Conservation (phyloP, 2,113 vertebrate species). For the Dipodomys ordii region DNA sequence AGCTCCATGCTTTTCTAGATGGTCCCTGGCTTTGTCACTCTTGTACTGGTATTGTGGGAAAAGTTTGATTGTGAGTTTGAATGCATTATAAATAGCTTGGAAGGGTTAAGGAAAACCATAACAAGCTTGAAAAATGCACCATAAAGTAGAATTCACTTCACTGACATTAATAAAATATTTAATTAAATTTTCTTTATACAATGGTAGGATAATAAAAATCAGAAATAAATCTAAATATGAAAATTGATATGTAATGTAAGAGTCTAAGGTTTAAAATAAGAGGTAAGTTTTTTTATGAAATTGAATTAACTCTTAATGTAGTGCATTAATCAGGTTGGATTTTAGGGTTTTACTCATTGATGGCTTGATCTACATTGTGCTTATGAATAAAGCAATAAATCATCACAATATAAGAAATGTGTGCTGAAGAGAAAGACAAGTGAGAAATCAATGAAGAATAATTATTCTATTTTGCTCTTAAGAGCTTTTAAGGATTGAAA, state of each 20-base stretch:
- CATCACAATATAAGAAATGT: neutral
- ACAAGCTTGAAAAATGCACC: neutral
- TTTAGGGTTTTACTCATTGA: neutral
- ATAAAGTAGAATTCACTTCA: neutral
- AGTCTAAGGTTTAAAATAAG: neutral
- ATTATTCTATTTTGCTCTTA: neutral
- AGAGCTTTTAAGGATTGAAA: conserved; percentile 29
- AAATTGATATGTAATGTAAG: too few relatives aligned
- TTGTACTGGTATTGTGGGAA: neutral
- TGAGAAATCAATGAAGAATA: neutral
- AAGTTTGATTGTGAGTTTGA: neutral
- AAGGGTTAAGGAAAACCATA: neutral
- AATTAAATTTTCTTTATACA: neutral
- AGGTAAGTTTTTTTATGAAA: neutral
- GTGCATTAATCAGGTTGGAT: neutral
- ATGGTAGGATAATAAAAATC: too few relatives aligned
- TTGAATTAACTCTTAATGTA: neutral
- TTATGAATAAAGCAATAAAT: neutral
- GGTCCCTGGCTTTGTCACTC: neutral
- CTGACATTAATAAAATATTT: neutral
- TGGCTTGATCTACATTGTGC: neutral
- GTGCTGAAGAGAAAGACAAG: neutral
- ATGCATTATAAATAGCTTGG: neutral
- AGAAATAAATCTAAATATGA: too few relatives aligned
- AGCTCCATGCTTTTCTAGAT: neutral